Conservation (phyloP, 2,797 vertebrate species). For the Fundulus diaphanus region DNA sequence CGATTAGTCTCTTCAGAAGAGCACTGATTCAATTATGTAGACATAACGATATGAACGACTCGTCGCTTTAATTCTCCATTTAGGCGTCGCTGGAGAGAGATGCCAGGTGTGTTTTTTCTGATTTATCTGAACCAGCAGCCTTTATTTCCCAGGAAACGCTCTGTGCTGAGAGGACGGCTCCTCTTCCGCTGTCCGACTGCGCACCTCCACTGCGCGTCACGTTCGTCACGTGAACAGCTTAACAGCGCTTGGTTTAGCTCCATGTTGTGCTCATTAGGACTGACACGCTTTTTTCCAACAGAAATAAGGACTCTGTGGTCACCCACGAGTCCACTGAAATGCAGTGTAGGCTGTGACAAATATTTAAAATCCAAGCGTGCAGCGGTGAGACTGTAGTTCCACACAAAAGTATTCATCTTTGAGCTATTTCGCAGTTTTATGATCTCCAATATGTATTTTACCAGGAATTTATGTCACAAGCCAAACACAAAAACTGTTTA, state of each 20-base stretch:
- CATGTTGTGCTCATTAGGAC: conserved; percentile 23
- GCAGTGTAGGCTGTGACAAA: background rate
- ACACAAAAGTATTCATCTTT: background rate
- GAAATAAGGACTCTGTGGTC: background rate
- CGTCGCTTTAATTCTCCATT: too few relatives aligned
- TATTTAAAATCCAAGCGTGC: background rate
- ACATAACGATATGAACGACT: background rate
- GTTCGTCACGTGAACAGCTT: conserved; percentile 58
- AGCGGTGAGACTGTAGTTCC: background rate
- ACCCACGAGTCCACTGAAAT: background rate
- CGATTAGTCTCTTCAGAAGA: conserved; percentile 19
- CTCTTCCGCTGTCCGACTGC: conserved; percentile 41
- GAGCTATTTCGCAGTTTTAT: background rate
- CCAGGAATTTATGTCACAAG: background rate
- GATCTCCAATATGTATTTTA: background rate
- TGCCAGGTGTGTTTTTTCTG: background rate
- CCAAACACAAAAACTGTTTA: background rate
- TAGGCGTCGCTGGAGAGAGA: background rate
- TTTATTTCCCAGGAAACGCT: conserved; percentile 22
- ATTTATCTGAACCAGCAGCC: conserved; percentile 27
- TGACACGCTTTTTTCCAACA: conserved; percentile 20
- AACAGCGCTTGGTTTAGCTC: conserved; percentile 33
- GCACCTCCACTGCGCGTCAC: conserved; percentile 43
- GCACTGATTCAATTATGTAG: background rate
- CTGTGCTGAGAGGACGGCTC: conserved; percentile 32